These are phyloP conservation scores for Nycticorax nycticorax DNA, from an alignment of 2,113 vertebrate genomes.

Conservation along the genomic window DNA sequence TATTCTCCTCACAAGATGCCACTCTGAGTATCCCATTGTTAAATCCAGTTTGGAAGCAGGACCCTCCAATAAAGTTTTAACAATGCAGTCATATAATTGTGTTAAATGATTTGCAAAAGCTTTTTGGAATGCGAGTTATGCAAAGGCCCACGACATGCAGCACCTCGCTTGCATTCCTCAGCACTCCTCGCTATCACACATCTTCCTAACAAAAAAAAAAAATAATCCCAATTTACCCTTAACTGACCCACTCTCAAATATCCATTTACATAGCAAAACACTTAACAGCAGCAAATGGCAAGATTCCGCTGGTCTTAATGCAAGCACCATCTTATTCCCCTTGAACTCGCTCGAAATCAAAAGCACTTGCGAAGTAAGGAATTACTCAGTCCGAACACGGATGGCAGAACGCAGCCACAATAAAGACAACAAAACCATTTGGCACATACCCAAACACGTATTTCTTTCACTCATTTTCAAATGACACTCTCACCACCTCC, in stretches of 20 bases:
- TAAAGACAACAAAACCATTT: background rate
- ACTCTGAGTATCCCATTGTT: background rate
- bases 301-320: background rate
- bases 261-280: background rate
- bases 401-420: background rate
- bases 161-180: background rate
- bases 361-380: background rate
- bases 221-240: background rate
- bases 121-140: background rate
- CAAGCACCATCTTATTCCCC: background rate
- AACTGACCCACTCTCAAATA: background rate
- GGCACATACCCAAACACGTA: background rate
- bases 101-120: background rate
- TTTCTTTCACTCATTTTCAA: background rate
- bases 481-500: background rate
- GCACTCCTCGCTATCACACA: background rate
- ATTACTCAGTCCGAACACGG: accelerated
- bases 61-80: background rate
- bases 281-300: background rate
- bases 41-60: background rate
- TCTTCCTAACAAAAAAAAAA: background rate
- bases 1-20: background rate
- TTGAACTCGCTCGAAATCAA: background rate
- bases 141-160: background rate
- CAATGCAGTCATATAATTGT: background rate